These are phyloP conservation scores for Burhinus bistriatus DNA, from an alignment of 2,113 vertebrate genomes.

Conservation along the genomic window DNA sequence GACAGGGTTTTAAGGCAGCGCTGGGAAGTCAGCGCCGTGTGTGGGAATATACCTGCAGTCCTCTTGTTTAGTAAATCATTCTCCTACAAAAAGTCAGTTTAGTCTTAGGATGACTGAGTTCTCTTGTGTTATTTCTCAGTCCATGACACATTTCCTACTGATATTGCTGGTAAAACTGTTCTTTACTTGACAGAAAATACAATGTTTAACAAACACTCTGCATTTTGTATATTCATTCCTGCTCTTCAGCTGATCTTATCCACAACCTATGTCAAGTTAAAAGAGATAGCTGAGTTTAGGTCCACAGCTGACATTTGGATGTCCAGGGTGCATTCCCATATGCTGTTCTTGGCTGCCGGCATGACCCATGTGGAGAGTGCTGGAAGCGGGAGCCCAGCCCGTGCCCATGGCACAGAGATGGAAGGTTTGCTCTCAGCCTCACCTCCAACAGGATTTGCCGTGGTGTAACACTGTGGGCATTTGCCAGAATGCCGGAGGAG, in stretches of 20 bases:
- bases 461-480: neutral
- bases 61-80: neutral
- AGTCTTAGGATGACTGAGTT: neutral
- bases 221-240: neutral
- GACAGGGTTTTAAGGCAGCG: neutral
- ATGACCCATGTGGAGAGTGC: neutral
- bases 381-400: neutral
- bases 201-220: neutral
- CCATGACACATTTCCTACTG: neutral
- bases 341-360: neutral
- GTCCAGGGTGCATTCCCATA: neutral
- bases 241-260: neutral
- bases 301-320: neutral
- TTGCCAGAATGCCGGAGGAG: neutral
- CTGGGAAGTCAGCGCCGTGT: neutral
- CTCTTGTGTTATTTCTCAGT: neutral
- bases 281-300: neutral
- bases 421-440: neutral
- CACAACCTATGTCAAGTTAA: neutral
- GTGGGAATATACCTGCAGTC: neutral
- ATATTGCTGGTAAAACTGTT: neutral
- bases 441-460: neutral
- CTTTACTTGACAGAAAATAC: neutral
- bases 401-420: neutral
- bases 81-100: neutral